Base-by-base conservation (phyloP, 1,140 invertebrate species). In the Leptopilina clavipes region DNA sequence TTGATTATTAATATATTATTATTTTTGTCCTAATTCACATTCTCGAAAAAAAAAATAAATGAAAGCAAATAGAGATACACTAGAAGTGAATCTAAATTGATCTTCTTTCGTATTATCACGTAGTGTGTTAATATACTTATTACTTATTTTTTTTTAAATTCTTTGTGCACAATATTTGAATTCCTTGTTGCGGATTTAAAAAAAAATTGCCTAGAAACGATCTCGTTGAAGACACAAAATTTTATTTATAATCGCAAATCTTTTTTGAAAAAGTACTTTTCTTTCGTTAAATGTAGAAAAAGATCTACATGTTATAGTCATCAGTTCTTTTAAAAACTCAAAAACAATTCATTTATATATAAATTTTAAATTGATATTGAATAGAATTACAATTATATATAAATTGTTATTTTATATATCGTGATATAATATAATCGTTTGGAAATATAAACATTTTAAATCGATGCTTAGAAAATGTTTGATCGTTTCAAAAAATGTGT, bases 141-240 rank as follows among this genome's bases (percentile, higher is more conserved):
- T 52, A 12, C 12, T 75, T 71, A 31, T 2, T 37, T n/a, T 45
- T 70, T 70, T 70, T 48, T 22, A 70, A 37, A 37, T 65, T 72
- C 71, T 81, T 81, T 78, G 77, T 79, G 83, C 70, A 71, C 48
- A 7, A 71, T 71, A 54, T 52, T 54, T 18, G 22, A 54, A 73
- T 73, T 73, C 59, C 59, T 65, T 31, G 25, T 65, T 31, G 59
- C 59, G 9, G 12, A 31, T 65, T 22, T 54, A 31, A 31, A 31
- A 31, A 65, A 65, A 65, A 31, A 22, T 65, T 65, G 25, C 31
- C 22, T 31, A 3, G 25, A 37, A 65, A 65, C 12, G 14, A 37
- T 65, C 19, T 10, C 22, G 59, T 14, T 14, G 0, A 31, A n/a
- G 12, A 14, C 12, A 31, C 9, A 10, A 22, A 25, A 37, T 12